Percentiles rank a stretch among this genome's conserved stretches.
Evolutionary conservation across 2,113 vertebrate genomes (phyloP).

Genomic region (Actenoides lindsayi): DNA sequence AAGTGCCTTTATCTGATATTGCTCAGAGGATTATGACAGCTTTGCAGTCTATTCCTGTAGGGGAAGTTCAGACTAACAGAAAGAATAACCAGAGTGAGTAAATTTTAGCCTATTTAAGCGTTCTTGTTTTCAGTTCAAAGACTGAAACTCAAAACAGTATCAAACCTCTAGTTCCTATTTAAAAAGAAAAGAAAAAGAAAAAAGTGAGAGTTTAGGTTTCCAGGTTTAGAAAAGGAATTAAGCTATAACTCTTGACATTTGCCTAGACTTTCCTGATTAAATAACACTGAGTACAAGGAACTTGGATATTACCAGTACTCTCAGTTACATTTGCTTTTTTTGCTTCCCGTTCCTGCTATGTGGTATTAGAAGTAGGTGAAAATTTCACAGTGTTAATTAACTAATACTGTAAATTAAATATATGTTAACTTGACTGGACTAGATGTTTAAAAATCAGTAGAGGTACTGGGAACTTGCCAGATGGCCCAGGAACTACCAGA

Average conservation of each 20-base stretch:
- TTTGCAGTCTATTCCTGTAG: constrained; percentile 69
- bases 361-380: background rate
- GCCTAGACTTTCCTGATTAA: background rate
- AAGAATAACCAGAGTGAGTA: constrained; percentile 73
- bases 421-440: background rate
- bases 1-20: constrained; percentile 79
- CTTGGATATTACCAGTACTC: background rate
- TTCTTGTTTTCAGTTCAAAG: background rate
- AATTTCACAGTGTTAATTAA: background rate
- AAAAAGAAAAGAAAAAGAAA: background rate
- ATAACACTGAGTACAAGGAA: background rate
- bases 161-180: background rate
- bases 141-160: background rate
- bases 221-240: background rate
- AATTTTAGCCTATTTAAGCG: background rate
- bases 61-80: constrained; percentile 48
- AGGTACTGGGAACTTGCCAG: background rate
- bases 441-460: background rate
- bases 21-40: constrained; percentile 87
- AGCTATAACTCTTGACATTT: background rate
- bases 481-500: background rate
- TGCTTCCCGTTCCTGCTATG: background rate
- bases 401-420: background rate
- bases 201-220: background rate
- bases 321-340: background rate